Percentiles rank a stretch among this genome's conserved stretches.
phyloP scores from a whole-genome alignment of 2,888 invertebrate species.

The Coelogynopora nodosa region DNA sequence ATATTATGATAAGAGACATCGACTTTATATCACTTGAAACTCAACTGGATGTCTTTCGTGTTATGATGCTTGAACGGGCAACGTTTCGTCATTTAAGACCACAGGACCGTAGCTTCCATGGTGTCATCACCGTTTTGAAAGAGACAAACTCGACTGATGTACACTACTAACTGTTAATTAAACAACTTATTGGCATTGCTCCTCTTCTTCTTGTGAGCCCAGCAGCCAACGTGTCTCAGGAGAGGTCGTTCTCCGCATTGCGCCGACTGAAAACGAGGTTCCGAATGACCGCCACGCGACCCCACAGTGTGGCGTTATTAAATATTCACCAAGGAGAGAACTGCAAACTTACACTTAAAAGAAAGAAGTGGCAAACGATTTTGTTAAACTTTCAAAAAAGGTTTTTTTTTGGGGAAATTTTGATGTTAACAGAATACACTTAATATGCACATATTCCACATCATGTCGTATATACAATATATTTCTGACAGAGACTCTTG shows the following conservation, averaged over 20 bases:
- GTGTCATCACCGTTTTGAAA: slow-evolving; percentile 8
- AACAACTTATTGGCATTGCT: slow-evolving; percentile 9
- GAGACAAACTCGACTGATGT: neutral
- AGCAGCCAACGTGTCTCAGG: neutral
- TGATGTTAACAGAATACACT: neutral
- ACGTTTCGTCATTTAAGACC: neutral
- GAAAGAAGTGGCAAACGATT: neutral
- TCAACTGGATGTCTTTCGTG: slow-evolving; percentile 4
- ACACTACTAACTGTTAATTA: neutral
- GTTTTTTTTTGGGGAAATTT: neutral
- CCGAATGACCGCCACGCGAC: slow-evolving; percentile 1
- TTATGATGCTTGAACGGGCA: slow-evolving; percentile 13
- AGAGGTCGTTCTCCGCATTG: neutral
- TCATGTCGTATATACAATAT: neutral
- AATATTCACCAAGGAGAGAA: neutral
- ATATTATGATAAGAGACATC: neutral
- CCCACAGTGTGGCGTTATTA: neutral
- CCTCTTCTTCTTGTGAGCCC: slow-evolving; percentile 19
- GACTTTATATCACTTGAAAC: neutral
- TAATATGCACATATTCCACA: neutral
- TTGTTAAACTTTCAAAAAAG: neutral
- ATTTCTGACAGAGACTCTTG: slow-evolving; percentile 31
- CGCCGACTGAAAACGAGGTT: neutral
- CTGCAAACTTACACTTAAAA: neutral
- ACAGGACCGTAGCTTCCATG: slow-evolving; percentile 1